These are phyloP conservation scores for Noctua janthe DNA, from an alignment of 2,888 invertebrate genomes.

Conservation along the genomic window DNA sequence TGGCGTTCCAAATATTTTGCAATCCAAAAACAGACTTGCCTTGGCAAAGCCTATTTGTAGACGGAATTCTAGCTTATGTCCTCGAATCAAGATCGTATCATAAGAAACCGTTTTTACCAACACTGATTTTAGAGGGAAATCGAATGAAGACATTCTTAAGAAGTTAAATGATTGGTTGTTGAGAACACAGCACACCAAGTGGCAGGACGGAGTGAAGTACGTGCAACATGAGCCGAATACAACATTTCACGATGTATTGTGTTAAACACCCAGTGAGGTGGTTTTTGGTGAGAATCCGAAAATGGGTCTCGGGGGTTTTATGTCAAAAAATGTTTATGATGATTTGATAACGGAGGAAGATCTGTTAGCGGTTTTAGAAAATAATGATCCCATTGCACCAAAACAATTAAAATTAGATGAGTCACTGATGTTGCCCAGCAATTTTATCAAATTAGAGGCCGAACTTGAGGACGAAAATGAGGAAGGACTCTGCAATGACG, in stretches of 20 bases:
- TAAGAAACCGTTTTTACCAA: conserved; percentile 66
- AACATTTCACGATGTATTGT: conserved; percentile 72
- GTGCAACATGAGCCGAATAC: conserved; percentile 77
- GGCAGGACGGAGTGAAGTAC: conserved; percentile 78
- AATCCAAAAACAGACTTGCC: conserved; percentile 77
- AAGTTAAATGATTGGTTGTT: conserved; percentile 75
- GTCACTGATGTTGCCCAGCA: conserved; percentile 72
- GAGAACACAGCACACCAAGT: conserved; percentile 72
- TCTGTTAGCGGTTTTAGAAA: conserved; percentile 68
- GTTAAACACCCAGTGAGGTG: conserved; percentile 76
- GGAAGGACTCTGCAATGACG: not conserved
- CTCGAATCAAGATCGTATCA: conserved; percentile 74
- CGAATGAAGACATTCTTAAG: conserved; percentile 77
- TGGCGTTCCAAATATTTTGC: conserved; percentile 80
- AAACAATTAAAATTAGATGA: conserved; percentile 73
- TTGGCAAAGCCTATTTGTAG: conserved; percentile 76
- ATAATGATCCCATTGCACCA: conserved; percentile 63
- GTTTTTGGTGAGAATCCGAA: conserved; percentile 75
- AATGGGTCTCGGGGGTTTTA: conserved; percentile 70
- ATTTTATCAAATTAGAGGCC: conserved; percentile 74
- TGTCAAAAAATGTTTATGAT: conserved; percentile 69
- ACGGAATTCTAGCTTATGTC: conserved; percentile 69
- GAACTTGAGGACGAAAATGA: conserved; percentile 56
- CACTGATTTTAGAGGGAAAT: conserved; percentile 69
- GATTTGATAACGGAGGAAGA: conserved; percentile 73